Evolutionary conservation across 2,888 invertebrate genomes (phyloP).

Genomic region (Orgyia antiqua): DNA sequence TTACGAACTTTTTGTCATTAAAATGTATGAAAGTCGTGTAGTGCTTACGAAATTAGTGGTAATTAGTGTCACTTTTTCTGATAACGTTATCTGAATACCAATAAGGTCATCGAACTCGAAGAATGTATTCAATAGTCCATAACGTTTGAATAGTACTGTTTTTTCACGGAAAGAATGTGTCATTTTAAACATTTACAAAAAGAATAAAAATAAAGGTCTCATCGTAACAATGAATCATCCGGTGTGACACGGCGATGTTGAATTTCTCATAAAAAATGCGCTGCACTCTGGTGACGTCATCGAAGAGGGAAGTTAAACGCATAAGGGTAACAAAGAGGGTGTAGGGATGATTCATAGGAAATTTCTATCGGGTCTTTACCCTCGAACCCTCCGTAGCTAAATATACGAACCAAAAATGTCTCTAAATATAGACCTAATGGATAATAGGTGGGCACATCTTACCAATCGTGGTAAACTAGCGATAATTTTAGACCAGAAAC

Average conservation of each 20-base stretch:
- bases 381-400: conserved; percentile 54
- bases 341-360: conserved; percentile 72
- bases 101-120: conserved; percentile 39
- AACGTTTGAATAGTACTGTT: conserved; percentile 5
- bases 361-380: conserved; percentile 63
- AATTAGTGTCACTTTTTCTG: too few species aligned
- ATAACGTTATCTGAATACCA: too few species aligned
- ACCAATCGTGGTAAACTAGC: conserved; percentile 25
- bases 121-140: conserved; percentile 30
- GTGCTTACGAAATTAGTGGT: too few species aligned
- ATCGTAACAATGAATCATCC: conserved; percentile 55
- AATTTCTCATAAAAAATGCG: conserved; percentile 44
- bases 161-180: conserved; percentile 17
- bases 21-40: too few species aligned
- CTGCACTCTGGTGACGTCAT: conserved; percentile 64
- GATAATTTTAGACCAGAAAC: conserved; percentile 24
- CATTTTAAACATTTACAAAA: conserved; percentile 25
- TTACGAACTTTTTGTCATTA: too few species aligned
- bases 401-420: conserved; percentile 47
- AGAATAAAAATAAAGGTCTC: conserved; percentile 39
- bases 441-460: conserved; percentile 25
- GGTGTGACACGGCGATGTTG: conserved; percentile 48
- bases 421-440: conserved; percentile 33
- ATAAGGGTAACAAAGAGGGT: conserved; percentile 63
- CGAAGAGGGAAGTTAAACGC: conserved; percentile 48